Percentiles rank a stretch among this genome's conserved stretches.
phyloP scores from a whole-genome alignment of 2,113 vertebrate species.

The Labeo catla region DNA sequence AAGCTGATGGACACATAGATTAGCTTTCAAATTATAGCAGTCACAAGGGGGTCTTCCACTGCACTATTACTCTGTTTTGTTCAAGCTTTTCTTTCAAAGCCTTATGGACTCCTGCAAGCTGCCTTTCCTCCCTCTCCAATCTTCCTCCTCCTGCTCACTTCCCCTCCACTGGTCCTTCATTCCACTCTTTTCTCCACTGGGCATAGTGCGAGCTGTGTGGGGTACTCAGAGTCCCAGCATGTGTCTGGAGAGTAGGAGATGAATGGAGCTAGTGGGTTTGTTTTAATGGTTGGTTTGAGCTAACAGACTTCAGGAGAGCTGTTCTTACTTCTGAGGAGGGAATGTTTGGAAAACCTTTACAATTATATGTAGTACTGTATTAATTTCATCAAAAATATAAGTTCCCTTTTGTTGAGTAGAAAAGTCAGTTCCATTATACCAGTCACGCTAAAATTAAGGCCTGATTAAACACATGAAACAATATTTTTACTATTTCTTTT shows the following conservation, averaged over 20 bases:
- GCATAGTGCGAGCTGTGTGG: conserved; percentile 44
- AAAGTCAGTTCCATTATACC: no score
- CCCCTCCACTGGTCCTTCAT: conserved; percentile 16
- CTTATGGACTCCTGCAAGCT: background rate
- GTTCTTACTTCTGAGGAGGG: conserved; percentile 12
- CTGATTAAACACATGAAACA: no score
- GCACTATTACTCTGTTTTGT: background rate
- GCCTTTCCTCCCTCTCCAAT: background rate
- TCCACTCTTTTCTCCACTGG: conserved; percentile 15
- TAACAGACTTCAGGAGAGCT: conserved; percentile 39
- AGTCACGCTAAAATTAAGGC: no score
- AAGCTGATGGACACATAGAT: background rate
- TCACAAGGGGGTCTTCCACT: background rate
- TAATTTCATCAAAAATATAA: background rate
- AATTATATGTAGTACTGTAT: background rate
- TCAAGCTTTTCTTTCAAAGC: conserved; percentile 25
- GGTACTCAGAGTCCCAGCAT: conserved; percentile 63
- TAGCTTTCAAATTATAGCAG: conserved; percentile 11
- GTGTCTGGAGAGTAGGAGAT: conserved; percentile 53
- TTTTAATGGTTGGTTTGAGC: conserved; percentile 55
- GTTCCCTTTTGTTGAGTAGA: background rate
- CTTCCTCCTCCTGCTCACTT: background rate
- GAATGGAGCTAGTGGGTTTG: conserved; percentile 56
- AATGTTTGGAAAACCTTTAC: background rate
- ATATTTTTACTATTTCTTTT: no score